Base-by-base conservation (phyloP, 2,797 vertebrate species). In the Galaxias olidus region DNA sequence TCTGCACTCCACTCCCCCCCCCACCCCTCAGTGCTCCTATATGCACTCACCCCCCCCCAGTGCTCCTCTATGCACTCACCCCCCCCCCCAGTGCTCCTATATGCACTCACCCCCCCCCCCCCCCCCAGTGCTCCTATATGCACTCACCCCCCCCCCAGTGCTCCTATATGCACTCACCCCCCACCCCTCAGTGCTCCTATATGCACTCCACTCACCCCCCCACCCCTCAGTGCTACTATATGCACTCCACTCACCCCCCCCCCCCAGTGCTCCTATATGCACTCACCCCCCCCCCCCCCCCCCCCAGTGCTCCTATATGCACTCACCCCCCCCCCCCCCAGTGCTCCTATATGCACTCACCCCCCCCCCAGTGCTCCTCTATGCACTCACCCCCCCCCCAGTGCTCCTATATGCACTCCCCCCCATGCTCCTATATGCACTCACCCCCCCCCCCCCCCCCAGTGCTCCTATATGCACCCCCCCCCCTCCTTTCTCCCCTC, bases 61-160 rank as follows among this genome's bases (percentile, higher is more conserved):
- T 17, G 1, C 50, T 68, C 60, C 62, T 15, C 10, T 46, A 48
- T n/a, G 60, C 59, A 63, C 51, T 52, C n/a, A n/a, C n/a, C n/a
- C n/a, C n/a, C n/a, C n/a, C n/a, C n/a, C n/a, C n/a, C n/a, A n/a
- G n/a, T n/a, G n/a, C n/a, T n/a, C n/a, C n/a, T n/a, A n/a, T n/a
- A n/a, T n/a, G n/a, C n/a, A n/a, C n/a, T 56, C 55, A 10, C 14
- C 41, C 18, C 55, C 10, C 13, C 41, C 12, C 40, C 4, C 14
- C 41, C 14, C 30, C 14, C 13, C 20, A 15, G 5, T n/a, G 13
- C 9, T 41, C 55, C 10, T n/a, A 14, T 43, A 30, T 9, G 8
- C 20, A 41, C 54, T 41, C 30, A 14, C 8, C 30, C 17, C 40
- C 14, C 8, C n/a, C n/a, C n/a, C n/a, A n/a, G n/a, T n/a, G n/a